phyloP scores from a whole-genome alignment of 1,140 invertebrate species.

The Nixonia krombeini region DNA sequence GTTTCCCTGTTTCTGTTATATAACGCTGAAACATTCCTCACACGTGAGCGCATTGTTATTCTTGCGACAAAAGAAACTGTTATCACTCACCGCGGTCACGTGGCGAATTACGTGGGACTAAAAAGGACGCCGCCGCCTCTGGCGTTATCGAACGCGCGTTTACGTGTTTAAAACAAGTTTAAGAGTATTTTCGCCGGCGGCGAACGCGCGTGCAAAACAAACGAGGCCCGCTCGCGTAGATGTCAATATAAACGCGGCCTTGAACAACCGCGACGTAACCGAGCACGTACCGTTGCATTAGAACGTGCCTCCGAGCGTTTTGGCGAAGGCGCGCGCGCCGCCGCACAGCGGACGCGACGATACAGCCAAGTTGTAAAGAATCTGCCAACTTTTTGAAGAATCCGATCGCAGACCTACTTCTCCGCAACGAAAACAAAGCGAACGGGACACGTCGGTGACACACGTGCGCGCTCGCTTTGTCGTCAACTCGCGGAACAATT shows the following conservation, averaged over 20 bases:
- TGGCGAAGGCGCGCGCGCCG: background rate
- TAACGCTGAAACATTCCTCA: no score
- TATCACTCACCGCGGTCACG: no score
- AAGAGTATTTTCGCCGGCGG: slow-evolving; percentile 9
- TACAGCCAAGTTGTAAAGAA: slow-evolving; percentile 1
- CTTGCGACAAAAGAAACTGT: no score
- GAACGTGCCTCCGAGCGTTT: slow-evolving; percentile 47
- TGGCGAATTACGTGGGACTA: no score
- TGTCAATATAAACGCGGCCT: slow-evolving; percentile 61
- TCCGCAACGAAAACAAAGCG: no score
- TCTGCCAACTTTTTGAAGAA: no score
- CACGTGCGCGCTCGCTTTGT: no score
- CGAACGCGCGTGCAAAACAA: slow-evolving; percentile 43
- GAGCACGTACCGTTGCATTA: slow-evolving; percentile 53
- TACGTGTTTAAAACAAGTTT: slow-evolving; percentile 50
- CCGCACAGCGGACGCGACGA: slow-evolving; percentile 11
- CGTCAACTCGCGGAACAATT: no score
- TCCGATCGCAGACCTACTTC: no score
- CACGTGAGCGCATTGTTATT: no score
- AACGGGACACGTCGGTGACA: no score
- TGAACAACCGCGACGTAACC: slow-evolving; percentile 42
- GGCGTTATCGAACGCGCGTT: slow-evolving; percentile 26
- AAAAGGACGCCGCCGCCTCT: slow-evolving; percentile 14
- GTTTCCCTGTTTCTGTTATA: no score
- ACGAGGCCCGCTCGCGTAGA: slow-evolving; percentile 48